Evolutionary conservation across 2,797 vertebrate genomes (phyloP).

Genomic region (Oryzias sinensis): DNA sequence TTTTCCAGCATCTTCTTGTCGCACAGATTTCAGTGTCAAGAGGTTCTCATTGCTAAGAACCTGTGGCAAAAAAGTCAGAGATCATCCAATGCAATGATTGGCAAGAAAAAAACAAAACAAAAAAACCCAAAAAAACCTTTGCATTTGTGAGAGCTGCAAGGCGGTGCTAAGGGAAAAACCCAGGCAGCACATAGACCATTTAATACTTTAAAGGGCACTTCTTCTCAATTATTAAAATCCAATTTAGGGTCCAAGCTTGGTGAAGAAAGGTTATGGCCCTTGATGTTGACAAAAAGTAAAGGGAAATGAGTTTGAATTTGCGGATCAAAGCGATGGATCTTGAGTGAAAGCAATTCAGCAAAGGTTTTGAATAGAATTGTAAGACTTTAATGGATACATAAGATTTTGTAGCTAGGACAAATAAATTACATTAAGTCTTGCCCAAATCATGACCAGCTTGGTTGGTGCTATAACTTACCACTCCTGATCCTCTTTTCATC

Average conservation of each 20-base stretch:
- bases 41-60: slow-evolving; percentile 97
- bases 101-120: slow-evolving; percentile 14
- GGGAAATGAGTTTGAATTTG: slow-evolving; percentile 58
- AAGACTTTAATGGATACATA: slow-evolving; percentile 24
- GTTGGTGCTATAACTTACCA: slow-evolving; percentile 78
- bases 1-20: slow-evolving; percentile 96
- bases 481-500: slow-evolving; percentile 97
- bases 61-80: slow-evolving; percentile 69
- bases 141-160: slow-evolving; percentile 41
- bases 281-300: slow-evolving; percentile 61
- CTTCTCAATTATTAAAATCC: slow-evolving; percentile 84
- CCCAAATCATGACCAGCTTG: neutral
- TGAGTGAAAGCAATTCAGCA: slow-evolving; percentile 24
- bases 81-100: slow-evolving; percentile 50
- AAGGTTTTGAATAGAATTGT: slow-evolving; percentile 12
- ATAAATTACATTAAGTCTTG: neutral
- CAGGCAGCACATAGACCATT: slow-evolving; percentile 45
- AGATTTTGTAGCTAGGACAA: slow-evolving; percentile 6
- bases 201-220: slow-evolving; percentile 69
- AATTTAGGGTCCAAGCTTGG: slow-evolving; percentile 71
- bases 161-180: slow-evolving; percentile 27
- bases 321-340: slow-evolving; percentile 47
- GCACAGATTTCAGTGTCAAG: slow-evolving; percentile 90
- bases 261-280: slow-evolving; percentile 54
- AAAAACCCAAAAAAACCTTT: slow-evolving; percentile 31